These are phyloP conservation scores for Ammodytes marinus DNA, from an alignment of 2,113 vertebrate genomes.

Conservation along the genomic window DNA sequence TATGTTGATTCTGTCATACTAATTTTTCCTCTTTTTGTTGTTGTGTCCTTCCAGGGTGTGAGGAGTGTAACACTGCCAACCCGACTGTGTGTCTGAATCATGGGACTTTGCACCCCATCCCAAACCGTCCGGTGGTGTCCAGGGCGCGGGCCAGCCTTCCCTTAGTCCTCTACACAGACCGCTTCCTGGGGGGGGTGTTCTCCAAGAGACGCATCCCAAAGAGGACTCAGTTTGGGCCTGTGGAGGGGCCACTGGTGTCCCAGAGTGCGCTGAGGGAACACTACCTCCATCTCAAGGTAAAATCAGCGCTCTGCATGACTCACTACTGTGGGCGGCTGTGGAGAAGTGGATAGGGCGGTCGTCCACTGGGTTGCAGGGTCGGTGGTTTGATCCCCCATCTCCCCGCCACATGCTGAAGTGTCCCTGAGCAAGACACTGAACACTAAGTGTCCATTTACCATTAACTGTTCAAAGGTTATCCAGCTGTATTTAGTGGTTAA, in stretches of 20 bases:
- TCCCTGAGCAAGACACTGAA: too few relatives aligned
- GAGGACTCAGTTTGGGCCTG: conserved; percentile 96
- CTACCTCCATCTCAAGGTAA: conserved; percentile 95
- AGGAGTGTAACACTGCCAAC: conserved; percentile 94
- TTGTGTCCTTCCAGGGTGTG: conserved; percentile 90
- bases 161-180: conserved; percentile 94
- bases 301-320: not conserved
- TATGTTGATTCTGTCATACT: not conserved
- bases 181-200: conserved; percentile 94
- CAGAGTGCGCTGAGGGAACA: conserved; percentile 90
- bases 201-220: conserved; percentile 97
- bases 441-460: too few relatives aligned
- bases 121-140: conserved; percentile 94
- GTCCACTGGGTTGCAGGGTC: too few relatives aligned
- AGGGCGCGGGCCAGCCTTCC: conserved; percentile 95
- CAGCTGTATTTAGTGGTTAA: not conserved
- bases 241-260: conserved; percentile 92
- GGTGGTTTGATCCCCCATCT: too few relatives aligned
- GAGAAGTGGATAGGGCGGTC: too few relatives aligned
- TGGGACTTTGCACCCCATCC: conserved; percentile 93
- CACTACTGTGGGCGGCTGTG: not conserved
- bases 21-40: not conserved
- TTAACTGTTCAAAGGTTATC: too few relatives aligned
- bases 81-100: conserved; percentile 92
- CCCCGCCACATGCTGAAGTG: too few relatives aligned